These are phyloP conservation scores for Corythornis vintsioides DNA, from an alignment of 2,113 vertebrate species.

Conservation along the genomic window DNA sequence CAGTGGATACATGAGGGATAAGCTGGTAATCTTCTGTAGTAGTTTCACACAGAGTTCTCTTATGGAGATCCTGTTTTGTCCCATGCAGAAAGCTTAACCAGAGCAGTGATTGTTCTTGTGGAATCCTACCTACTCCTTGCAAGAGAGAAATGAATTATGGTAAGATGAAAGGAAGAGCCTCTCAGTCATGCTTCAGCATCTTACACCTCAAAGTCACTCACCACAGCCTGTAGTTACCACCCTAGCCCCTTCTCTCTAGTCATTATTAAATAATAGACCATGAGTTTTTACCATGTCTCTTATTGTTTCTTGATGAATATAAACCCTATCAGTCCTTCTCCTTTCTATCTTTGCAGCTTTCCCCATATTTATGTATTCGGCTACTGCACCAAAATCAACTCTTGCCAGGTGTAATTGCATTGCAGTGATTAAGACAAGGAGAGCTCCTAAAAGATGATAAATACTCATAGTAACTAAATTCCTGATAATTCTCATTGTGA, in stretches of 20 bases:
- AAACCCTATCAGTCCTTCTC: not conserved
- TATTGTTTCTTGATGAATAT: not conserved
- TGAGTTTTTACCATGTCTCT: not conserved
- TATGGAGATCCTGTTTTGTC: constrained; percentile 50
- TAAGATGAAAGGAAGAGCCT: not conserved
- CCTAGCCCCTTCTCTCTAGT: not conserved
- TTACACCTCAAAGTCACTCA: not conserved
- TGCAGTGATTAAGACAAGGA: not conserved
- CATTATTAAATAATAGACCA: not conserved
- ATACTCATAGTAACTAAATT: not conserved
- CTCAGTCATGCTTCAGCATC: not conserved
- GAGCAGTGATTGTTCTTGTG: constrained; percentile 76
- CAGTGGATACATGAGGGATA: constrained; percentile 74
- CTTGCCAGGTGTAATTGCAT: not conserved
- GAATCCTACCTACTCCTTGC: not conserved
- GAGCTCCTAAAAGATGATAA: not conserved
- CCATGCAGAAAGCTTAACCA: constrained; percentile 49
- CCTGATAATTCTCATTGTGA: not conserved
- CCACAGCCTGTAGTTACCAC: not conserved
- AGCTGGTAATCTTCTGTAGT: constrained; percentile 60
- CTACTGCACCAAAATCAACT: not conserved
- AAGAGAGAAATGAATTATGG: not conserved
- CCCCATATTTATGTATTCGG: not conserved
- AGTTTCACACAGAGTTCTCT: constrained; percentile 74
- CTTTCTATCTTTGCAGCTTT: not conserved